Conservation (phyloP, 2,797 vertebrate genomes). For the Cossypha dichroa region DNA sequence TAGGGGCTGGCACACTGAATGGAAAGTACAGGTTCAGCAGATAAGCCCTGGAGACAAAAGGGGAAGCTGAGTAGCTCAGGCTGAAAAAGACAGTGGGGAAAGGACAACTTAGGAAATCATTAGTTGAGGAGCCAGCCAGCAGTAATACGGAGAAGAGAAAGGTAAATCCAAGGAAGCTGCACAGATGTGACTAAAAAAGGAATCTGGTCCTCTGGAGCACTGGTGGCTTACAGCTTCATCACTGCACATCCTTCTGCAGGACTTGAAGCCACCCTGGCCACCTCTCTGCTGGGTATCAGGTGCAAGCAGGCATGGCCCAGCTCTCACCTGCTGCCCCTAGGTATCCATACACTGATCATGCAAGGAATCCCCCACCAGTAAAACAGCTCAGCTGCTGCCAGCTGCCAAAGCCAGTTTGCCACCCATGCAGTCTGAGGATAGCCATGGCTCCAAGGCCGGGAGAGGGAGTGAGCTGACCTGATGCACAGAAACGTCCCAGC, state of each 20-base stretch:
- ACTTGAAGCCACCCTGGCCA: background rate
- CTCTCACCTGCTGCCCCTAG: rapidly evolving
- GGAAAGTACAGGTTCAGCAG: background rate
- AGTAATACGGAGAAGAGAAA: background rate
- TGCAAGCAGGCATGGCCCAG: background rate
- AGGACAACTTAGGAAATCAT: background rate
- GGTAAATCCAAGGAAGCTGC: background rate
- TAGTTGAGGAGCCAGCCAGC: background rate
- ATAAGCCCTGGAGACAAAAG: background rate
- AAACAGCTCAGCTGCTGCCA: background rate
- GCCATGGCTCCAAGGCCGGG: rapidly evolving
- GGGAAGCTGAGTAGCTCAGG: background rate
- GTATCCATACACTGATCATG: background rate
- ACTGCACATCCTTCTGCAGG: rapidly evolving
- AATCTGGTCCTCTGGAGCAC: rapidly evolving
- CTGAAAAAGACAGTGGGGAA: background rate
- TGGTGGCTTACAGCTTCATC: background rate
- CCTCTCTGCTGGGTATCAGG: background rate
- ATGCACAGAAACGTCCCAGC: rapidly evolving
- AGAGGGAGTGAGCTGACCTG: background rate
- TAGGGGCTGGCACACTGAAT: background rate
- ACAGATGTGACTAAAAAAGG: background rate
- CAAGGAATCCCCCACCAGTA: rapidly evolving
- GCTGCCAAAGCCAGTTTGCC: background rate
- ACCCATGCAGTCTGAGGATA: background rate